Percentiles rank a stretch among this genome's conserved stretches.
phyloP scores from a whole-genome alignment of 2,797 vertebrate species.

The Oreochromis grahami region DNA sequence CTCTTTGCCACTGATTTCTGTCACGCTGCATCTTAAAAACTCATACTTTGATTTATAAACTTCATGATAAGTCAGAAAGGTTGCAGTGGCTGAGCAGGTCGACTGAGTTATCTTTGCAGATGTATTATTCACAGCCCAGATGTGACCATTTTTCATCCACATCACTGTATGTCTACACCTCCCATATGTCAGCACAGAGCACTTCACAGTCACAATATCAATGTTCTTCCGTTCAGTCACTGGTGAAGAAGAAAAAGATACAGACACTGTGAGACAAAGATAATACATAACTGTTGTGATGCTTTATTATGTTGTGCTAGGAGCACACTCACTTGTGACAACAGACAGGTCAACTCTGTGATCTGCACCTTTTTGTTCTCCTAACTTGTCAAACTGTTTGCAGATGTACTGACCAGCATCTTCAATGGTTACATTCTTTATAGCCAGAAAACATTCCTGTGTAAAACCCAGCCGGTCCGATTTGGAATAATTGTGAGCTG shows the following conservation, averaged over 20 bases:
- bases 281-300: background rate
- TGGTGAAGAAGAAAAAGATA: background rate
- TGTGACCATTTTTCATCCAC: background rate
- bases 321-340: background rate
- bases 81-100: background rate
- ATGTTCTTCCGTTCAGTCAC: background rate
- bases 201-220: background rate
- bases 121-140: background rate
- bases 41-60: background rate
- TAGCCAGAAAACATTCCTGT: background rate
- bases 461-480: background rate
- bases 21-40: background rate
- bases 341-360: background rate
- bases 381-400: background rate
- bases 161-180: background rate
- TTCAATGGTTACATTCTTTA: background rate
- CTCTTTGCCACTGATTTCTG: background rate
- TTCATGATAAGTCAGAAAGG: background rate
- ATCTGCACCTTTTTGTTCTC: background rate
- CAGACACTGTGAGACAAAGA: background rate
- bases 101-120: background rate
- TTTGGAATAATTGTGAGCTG: background rate
- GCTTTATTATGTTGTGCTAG: background rate
- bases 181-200: background rate
- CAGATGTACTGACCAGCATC: background rate